Conservation (phyloP, 2,888 invertebrate species). For the Allygus modestus region DNA sequence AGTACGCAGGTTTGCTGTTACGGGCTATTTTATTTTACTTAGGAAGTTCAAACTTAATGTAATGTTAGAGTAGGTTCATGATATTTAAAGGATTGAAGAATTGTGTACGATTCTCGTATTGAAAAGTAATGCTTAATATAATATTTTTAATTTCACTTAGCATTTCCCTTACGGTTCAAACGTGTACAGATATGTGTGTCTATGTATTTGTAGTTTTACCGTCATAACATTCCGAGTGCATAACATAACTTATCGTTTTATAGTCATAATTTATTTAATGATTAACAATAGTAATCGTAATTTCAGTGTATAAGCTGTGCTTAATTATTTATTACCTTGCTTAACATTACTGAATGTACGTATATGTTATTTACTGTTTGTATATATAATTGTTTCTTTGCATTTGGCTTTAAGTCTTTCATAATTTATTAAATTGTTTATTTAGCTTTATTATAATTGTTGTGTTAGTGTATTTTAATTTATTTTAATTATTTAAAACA, state of each 20-base stretch:
- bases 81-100: too few species aligned
- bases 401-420: conserved; percentile 27
- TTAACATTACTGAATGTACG: not conserved
- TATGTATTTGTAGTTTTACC: too few species aligned
- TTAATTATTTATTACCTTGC: conserved; percentile 19
- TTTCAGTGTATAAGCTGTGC: not conserved
- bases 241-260: not conserved
- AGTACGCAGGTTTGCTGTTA: too few species aligned
- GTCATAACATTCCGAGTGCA: not conserved
- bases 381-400: not conserved
- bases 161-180: too few species aligned
- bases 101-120: too few species aligned
- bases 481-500: conserved; percentile 5
- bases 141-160: too few species aligned
- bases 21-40: too few species aligned
- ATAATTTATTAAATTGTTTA: conserved; percentile 1
- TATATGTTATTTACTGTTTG: not conserved
- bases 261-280: not conserved
- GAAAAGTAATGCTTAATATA: too few species aligned
- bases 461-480: not conserved
- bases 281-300: not conserved
- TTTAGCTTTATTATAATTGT: conserved; percentile 3
- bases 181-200: too few species aligned
- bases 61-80: too few species aligned
- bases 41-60: too few species aligned